Base-by-base conservation (phyloP, 2,888 invertebrate genomes). In the Sepiola atlantica region DNA sequence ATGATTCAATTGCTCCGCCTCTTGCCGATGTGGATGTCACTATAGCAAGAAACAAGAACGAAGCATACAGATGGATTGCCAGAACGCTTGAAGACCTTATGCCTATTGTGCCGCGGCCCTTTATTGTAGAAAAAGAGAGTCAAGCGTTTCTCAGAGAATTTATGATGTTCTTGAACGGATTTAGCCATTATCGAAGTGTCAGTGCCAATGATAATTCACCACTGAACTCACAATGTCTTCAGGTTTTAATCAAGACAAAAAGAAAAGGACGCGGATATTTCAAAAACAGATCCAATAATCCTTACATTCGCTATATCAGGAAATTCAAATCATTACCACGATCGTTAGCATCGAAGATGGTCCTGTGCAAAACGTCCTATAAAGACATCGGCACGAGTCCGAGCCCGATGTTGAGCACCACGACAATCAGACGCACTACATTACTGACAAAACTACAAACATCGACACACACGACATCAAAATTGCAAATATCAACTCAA, bases 241-340 rank as follows among this genome's bases (percentile, higher is more conserved):
- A 92, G 20, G 28, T 92, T 92, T 54, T 45, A 32, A 92, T 92
- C 16, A 92, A 92, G 55, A 18, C 55, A 18, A 92, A 92, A 92
- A 45, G 92, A 32, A 92, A 55, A 45, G 45, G 92, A 0, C n/a
- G 28, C 20, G 54, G 92, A 18, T 92, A 92, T 92, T 55, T 92
- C 18, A 92, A 55, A 0, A 92, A 45, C 45, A 54, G 28, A n/a
- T 6, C 54, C 16, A 55, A 55, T 6, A 55, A 92, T 92, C 54
- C 92, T n/a, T 18, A 92, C 32, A 14, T 92, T 10, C 54, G 32
- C 8, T 92, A 92, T 35, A 24, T 55, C 28, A 92, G 55, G 18
- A 92, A n/a, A 55, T 21, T 45, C 16, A 92, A 92, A 10, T 18
- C 32, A 14, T 55, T 55, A 10, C 24, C 54, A 54, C 21, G 92